These are phyloP conservation scores for Paguma larvata DNA, from an alignment of 2,797 vertebrate species.

Conservation along the genomic window DNA sequence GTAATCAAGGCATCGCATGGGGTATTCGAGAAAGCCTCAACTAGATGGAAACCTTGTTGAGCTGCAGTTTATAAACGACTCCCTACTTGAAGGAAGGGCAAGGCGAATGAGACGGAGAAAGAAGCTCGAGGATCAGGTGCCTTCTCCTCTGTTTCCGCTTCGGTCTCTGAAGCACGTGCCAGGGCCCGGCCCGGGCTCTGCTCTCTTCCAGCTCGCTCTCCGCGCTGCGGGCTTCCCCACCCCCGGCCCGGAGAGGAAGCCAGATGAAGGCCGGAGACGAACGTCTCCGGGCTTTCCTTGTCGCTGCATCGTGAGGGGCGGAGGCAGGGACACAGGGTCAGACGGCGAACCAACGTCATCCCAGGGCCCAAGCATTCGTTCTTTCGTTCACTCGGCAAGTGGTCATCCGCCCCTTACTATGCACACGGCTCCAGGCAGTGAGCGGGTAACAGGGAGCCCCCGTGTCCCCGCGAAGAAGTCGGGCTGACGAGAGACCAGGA, in stretches of 20 bases:
- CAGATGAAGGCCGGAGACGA: not conserved
- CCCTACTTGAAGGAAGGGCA: not conserved
- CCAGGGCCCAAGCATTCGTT: not conserved
- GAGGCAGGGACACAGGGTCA: not conserved
- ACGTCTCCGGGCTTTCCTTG: not conserved
- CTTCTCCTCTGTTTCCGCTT: not conserved
- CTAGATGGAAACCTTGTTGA: not conserved
- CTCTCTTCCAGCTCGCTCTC: not conserved
- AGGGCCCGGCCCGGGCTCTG: not conserved
- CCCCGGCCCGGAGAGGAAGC: not conserved
- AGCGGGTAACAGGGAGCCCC: fast-evolving
- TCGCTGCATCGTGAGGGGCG: not conserved
- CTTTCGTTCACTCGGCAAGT: not conserved
- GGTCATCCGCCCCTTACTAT: fast-evolving
- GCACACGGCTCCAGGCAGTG: not conserved
- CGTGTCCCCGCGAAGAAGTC: not conserved
- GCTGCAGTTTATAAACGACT: not conserved
- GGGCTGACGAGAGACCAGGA: not conserved
- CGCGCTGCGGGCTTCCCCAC: fast-evolving
- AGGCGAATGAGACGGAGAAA: not conserved
- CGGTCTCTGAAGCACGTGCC: not conserved
- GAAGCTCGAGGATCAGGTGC: not conserved
- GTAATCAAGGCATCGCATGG: not conserved
- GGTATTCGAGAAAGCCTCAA: not conserved
- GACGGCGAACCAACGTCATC: not conserved